These are phyloP conservation scores for Istiophorus platypterus DNA, from an alignment of 2,113 vertebrate species.

Conservation along the genomic window DNA sequence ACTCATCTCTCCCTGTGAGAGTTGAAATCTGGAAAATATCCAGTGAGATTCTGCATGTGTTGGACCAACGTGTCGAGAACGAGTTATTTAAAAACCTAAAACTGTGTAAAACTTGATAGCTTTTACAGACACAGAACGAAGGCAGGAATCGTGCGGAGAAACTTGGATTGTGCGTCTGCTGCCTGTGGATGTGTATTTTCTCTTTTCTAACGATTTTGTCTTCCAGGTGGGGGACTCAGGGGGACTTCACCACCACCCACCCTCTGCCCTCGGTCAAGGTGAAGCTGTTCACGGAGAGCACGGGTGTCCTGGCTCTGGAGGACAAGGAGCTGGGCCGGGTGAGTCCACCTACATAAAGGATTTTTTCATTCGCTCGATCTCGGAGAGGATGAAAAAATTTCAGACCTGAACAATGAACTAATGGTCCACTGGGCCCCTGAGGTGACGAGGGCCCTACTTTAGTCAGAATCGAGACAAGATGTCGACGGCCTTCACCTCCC, in stretches of 20 bases:
- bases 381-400: no score
- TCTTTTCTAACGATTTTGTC: no score
- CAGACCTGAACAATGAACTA: no score
- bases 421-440: no score
- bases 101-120: no score
- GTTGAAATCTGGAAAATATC: not conserved
- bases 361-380: no score
- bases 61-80: no score
- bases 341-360: conserved; percentile 58
- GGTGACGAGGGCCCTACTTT: no score
- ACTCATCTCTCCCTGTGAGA: not conserved
- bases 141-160: no score
- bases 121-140: not conserved
- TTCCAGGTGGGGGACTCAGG: conserved; percentile 98
- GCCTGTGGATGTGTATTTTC: not conserved
- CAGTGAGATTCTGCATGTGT: not conserved
- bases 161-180: not conserved
- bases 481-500: no score
- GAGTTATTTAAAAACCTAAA: no score
- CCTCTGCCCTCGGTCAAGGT: conserved; percentile 96
- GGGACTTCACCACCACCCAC: conserved; percentile 96
- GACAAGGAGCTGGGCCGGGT: conserved; percentile 98
- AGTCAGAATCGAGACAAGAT: no score
- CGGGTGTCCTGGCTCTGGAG: conserved; percentile 94
- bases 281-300: conserved; percentile 98